Evolutionary conservation across 2,113 vertebrate genomes (phyloP).

Genomic region (Pseudorasbora parva): DNA sequence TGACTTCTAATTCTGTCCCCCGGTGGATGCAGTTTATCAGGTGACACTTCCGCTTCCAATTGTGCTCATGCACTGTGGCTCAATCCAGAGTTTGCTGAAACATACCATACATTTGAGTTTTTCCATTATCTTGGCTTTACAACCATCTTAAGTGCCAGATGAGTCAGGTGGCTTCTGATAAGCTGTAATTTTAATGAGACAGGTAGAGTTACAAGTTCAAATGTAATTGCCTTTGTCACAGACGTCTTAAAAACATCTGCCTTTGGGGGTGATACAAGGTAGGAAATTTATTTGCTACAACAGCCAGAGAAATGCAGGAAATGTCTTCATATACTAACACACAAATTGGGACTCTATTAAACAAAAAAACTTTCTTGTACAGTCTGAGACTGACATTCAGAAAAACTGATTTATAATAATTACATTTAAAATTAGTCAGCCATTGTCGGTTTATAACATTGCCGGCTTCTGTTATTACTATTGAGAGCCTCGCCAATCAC

Average conservation of each 20-base stretch:
- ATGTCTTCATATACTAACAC: neutral
- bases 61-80: conserved; percentile 48
- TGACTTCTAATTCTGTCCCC: conserved; percentile 68
- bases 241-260: conserved; percentile 24
- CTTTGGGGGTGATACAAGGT: conserved; percentile 26
- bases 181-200: conserved; percentile 54
- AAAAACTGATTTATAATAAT: neutral
- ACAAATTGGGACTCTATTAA: neutral
- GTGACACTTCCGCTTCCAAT: conserved; percentile 42
- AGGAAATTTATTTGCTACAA: conserved; percentile 30
- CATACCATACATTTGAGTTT: conserved; percentile 50
- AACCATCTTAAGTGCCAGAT: conserved; percentile 40
- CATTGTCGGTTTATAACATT: neutral
- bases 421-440: neutral
- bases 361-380: neutral
- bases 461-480: no score
- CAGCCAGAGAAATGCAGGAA: neutral
- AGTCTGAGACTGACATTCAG: neutral
- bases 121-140: conserved; percentile 52
- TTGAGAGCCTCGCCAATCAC: no score
- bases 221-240: conserved; percentile 47
- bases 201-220: conserved; percentile 46
- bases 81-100: conserved; percentile 54
- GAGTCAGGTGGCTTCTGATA: conserved; percentile 45
- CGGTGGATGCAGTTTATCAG: conserved; percentile 56